Percentiles rank a stretch among this genome's conserved stretches.
Evolutionary conservation across 2,888 invertebrate genomes (phyloP).

Genomic region (Lepidochrysops patricia): DNA sequence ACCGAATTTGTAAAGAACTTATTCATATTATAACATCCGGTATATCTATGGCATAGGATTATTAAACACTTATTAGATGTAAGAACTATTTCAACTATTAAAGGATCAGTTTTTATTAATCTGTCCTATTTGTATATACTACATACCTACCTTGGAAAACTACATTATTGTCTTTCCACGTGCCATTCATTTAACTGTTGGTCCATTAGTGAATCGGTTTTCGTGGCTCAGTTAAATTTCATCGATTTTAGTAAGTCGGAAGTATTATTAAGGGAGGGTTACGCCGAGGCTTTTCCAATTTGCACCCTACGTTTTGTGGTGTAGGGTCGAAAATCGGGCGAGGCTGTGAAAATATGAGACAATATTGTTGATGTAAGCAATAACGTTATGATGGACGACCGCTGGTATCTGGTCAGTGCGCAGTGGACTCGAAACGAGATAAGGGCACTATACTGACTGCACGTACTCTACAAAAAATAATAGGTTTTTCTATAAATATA

Average conservation of each 20-base stretch:
- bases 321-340: conserved; percentile 28
- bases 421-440: conserved; percentile 67
- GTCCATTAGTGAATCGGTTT: conserved; percentile 9
- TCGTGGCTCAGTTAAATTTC: conserved; percentile 15
- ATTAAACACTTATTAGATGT: too few species aligned
- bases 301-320: conserved; percentile 14
- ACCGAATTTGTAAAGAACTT: too few species aligned
- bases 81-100: too few species aligned
- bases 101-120: too few species aligned
- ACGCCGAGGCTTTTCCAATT: conserved; percentile 11
- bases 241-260: conserved; percentile 16
- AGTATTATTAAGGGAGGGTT: conserved; percentile 15
- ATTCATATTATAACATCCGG: too few species aligned
- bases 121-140: neutral
- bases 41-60: too few species aligned
- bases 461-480: neutral
- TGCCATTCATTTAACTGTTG: neutral
- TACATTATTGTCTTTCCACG: neutral
- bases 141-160: neutral
- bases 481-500: neutral
- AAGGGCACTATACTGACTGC: conserved; percentile 33
- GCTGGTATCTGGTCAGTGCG: conserved; percentile 52
- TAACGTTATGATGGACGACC: conserved; percentile 71
- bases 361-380: conserved; percentile 72
- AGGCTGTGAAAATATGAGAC: conserved; percentile 39